phyloP scores from a whole-genome alignment of 2,113 vertebrate genomes.

The Amphiprion percula region DNA sequence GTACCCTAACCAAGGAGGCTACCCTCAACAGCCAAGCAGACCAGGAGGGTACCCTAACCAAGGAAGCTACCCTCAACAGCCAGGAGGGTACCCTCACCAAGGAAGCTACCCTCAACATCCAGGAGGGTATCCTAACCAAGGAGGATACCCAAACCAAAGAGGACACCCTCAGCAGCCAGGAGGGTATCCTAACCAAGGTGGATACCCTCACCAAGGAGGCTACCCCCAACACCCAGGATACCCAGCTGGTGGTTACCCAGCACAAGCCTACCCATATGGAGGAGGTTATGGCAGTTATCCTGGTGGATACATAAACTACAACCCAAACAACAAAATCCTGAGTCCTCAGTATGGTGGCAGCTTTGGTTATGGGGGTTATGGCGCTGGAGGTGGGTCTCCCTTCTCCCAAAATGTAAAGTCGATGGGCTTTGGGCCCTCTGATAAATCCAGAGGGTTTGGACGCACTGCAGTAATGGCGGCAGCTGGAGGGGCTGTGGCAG shows the following conservation, averaged over 20 bases:
- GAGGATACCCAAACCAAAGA: constrained; percentile 5
- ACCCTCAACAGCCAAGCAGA: constrained; percentile 23
- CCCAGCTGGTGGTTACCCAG: constrained; percentile 35
- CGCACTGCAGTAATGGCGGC: constrained; percentile 77
- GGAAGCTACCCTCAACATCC: not conserved
- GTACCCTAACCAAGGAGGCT: constrained; percentile 39
- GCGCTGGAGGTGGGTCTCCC: constrained; percentile 70
- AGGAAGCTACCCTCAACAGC: not conserved
- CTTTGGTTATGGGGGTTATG: constrained; percentile 53
- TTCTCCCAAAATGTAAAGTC: constrained; percentile 72
- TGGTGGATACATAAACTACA: constrained; percentile 74
- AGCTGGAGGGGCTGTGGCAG: constrained; percentile 72
- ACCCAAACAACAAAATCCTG: constrained; percentile 79
- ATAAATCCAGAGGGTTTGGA: constrained; percentile 79
- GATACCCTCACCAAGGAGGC: constrained; percentile 10
- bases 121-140: not conserved
- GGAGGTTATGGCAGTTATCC: constrained; percentile 23
- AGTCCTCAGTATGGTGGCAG: constrained; percentile 79
- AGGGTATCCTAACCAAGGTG: constrained; percentile 19
- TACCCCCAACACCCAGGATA: constrained; percentile 36
- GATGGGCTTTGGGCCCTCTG: constrained; percentile 67
- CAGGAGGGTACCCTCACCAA: constrained; percentile 1
- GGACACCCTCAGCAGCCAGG: constrained; percentile 33
- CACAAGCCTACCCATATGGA: constrained; percentile 11
- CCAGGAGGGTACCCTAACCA: not conserved